These are phyloP conservation scores for Scalopus aquaticus DNA, from an alignment of 2,113 vertebrate genomes.

Conservation along the genomic window DNA sequence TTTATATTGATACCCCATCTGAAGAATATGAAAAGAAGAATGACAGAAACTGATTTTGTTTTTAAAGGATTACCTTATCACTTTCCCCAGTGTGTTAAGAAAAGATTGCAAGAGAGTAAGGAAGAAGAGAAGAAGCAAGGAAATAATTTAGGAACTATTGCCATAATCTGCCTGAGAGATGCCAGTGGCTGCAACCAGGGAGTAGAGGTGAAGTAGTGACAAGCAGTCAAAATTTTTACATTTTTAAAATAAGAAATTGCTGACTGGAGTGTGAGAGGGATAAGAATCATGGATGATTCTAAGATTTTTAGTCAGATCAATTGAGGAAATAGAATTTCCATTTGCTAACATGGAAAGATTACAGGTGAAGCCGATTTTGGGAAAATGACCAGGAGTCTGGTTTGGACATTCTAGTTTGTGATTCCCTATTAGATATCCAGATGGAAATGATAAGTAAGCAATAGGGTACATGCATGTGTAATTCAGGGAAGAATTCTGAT, in stretches of 20 bases:
- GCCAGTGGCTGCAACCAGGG: background rate
- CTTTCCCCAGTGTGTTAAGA: background rate
- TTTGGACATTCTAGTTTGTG: background rate
- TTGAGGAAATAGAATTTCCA: background rate
- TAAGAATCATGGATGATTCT: background rate
- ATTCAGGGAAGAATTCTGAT: background rate
- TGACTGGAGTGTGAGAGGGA: background rate
- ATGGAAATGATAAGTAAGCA: background rate
- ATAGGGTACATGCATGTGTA: background rate
- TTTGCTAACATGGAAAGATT: background rate
- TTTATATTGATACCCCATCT: background rate
- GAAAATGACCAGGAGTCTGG: background rate
- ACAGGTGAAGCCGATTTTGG: background rate
- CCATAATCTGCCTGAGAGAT: background rate
- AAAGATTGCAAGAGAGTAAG: background rate
- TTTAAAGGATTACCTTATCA: background rate
- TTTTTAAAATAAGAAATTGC: conserved; percentile 9
- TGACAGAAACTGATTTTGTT: background rate
- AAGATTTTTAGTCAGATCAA: background rate
- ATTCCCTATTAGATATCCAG: background rate
- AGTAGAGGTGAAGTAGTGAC: background rate
- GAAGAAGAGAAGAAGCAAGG: background rate
- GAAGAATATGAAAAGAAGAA: background rate
- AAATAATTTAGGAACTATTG: background rate
- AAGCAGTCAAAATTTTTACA: background rate